Evolutionary conservation across 2,113 vertebrate genomes (phyloP).

Genomic region (Notothenia rossii): DNA sequence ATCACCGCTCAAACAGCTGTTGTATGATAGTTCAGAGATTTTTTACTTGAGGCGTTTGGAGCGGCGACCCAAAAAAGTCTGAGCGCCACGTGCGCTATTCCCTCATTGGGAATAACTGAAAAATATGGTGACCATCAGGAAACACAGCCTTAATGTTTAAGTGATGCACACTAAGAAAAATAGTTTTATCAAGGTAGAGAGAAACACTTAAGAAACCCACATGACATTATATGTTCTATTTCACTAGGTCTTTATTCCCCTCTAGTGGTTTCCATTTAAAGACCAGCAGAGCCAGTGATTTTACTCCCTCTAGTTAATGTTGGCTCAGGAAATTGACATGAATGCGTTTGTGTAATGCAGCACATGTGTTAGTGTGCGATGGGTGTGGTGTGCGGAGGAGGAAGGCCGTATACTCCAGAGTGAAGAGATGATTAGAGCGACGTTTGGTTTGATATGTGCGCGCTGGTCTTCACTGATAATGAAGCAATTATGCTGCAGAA

Average conservation of each 20-base stretch:
- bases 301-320: constrained; percentile 37
- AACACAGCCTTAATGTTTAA: not conserved
- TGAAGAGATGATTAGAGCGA: constrained; percentile 40
- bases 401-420: constrained; percentile 5
- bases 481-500: constrained; percentile 51
- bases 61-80: too few species aligned
- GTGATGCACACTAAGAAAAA: not conserved
- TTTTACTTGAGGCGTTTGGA: too few species aligned
- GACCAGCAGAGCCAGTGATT: constrained; percentile 11
- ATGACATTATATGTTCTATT: not conserved
- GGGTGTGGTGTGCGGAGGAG: not conserved
- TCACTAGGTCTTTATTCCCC: constrained; percentile 19
- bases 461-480: constrained; percentile 65
- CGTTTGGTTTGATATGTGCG: constrained; percentile 26
- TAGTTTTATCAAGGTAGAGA: not conserved
- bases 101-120: too few species aligned
- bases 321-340: constrained; percentile 22
- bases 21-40: too few species aligned
- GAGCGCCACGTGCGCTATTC: too few species aligned
- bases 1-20: too few species aligned
- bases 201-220: not conserved
- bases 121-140: too few species aligned
- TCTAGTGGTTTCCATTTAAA: constrained; percentile 29
- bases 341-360: constrained; percentile 1
- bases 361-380: constrained; percentile 2